Evolutionary conservation across 2,888 invertebrate species (phyloP).

Genomic region (Oasisia sp.): DNA sequence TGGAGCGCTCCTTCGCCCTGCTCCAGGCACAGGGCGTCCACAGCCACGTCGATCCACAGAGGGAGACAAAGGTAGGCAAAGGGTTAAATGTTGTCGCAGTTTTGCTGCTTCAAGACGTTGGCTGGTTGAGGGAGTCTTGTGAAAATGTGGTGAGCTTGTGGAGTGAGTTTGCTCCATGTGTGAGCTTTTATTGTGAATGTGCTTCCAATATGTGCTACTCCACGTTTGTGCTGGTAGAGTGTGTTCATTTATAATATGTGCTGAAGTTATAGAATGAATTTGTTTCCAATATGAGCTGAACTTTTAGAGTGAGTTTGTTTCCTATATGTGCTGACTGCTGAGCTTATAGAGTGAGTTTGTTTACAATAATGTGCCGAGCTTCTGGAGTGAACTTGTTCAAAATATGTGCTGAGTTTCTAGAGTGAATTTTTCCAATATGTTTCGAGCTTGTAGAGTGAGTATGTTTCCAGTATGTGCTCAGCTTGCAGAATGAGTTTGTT

Average conservation of each 20-base stretch:
- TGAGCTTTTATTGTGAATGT: neutral
- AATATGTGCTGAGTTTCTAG: neutral
- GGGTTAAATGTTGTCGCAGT: neutral
- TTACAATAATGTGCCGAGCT: neutral
- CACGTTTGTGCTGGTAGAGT: neutral
- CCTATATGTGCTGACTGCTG: neutral
- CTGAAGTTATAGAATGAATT: neutral
- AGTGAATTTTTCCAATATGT: neutral
- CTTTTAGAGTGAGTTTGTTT: neutral
- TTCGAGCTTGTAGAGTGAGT: neutral
- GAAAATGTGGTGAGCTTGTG: neutral
- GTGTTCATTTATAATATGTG: neutral
- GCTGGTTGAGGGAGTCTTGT: too few relatives aligned
- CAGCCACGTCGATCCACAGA: slow-evolving; percentile 51
- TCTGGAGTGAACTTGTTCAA: neutral
- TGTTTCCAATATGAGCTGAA: neutral
- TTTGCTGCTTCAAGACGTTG: too few relatives aligned
- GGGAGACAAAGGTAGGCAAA: slow-evolving; percentile 34
- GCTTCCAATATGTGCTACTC: neutral
- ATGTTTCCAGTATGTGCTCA: neutral
- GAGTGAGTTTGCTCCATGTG: neutral
- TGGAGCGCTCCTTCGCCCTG: slow-evolving; percentile 55
- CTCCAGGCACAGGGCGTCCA: slow-evolving; percentile 49
- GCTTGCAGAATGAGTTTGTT: neutral
- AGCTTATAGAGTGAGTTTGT: neutral